These are phyloP conservation scores for Euura saliciscinereae DNA, from an alignment of 1,140 invertebrate species.

Conservation along the genomic window DNA sequence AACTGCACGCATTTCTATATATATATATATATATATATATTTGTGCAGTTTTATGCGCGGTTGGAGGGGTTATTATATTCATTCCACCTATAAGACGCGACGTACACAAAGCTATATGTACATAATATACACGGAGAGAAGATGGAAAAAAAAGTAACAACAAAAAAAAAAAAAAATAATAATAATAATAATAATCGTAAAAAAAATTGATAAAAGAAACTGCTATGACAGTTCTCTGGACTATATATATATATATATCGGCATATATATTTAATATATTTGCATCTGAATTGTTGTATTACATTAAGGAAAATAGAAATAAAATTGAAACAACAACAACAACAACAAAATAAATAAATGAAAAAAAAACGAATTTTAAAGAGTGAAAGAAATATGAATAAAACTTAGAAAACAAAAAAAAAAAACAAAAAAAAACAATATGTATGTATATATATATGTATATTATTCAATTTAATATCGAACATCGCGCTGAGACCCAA, in stretches of 20 bases:
- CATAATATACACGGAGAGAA: background rate
- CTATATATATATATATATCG: too few species aligned
- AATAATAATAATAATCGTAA: too few species aligned
- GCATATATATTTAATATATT: too few species aligned
- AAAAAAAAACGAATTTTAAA: background rate
- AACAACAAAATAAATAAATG: conserved; percentile 11
- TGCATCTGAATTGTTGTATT: too few species aligned
- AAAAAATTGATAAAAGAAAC: too few species aligned
- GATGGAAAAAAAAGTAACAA: background rate
- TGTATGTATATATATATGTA: background rate
- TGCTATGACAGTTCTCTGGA: too few species aligned
- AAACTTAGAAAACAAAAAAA: conserved; percentile 1
- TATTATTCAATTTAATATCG: conserved; percentile 11
- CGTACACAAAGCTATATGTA: background rate
- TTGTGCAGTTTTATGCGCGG: background rate
- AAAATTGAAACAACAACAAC: conserved; percentile 3
- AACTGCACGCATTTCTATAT: background rate
- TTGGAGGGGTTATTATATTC: too few species aligned
- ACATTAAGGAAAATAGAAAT: background rate
- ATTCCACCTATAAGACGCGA: background rate
- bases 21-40: background rate
- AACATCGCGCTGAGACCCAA: conserved; percentile 13
- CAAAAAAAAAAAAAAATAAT: background rate
- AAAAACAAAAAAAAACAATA: background rate
- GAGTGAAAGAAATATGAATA: too few species aligned